Conservation (phyloP, 2,113 vertebrate species). For the Epinephelus moara region DNA sequence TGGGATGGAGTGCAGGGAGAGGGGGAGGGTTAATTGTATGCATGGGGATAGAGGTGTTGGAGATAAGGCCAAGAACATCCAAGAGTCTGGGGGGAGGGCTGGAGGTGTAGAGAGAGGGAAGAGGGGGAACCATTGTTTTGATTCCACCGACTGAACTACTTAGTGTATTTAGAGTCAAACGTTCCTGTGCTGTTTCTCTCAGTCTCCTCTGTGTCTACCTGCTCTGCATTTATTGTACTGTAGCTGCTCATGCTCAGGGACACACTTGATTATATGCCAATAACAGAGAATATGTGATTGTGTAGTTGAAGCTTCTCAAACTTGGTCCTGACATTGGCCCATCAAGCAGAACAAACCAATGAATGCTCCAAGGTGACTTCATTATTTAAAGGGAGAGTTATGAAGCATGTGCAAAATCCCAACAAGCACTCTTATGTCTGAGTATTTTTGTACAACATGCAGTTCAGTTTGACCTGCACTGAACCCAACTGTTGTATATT, state of each 20-base stretch:
- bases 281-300: neutral
- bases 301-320: neutral
- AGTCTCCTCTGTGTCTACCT: neutral
- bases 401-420: no score
- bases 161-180: neutral
- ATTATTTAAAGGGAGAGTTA: no score
- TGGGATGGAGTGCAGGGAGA: conserved; percentile 5
- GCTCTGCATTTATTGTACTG: neutral
- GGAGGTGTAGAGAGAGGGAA: neutral
- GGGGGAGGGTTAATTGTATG: conserved; percentile 77
- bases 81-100: conserved; percentile 53
- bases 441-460: neutral
- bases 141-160: neutral
- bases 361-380: no score
- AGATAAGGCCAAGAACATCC: conserved; percentile 75
- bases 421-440: neutral
- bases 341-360: neutral
- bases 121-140: no score
- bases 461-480: neutral
- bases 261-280: neutral
- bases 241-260: neutral
- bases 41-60: conserved; percentile 66
- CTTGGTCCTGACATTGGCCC: neutral
- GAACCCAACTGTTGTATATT: neutral
- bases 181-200: neutral